Evolutionary conservation across 2,113 vertebrate genomes (phyloP).

Genomic region (Pluvianellus socialis): DNA sequence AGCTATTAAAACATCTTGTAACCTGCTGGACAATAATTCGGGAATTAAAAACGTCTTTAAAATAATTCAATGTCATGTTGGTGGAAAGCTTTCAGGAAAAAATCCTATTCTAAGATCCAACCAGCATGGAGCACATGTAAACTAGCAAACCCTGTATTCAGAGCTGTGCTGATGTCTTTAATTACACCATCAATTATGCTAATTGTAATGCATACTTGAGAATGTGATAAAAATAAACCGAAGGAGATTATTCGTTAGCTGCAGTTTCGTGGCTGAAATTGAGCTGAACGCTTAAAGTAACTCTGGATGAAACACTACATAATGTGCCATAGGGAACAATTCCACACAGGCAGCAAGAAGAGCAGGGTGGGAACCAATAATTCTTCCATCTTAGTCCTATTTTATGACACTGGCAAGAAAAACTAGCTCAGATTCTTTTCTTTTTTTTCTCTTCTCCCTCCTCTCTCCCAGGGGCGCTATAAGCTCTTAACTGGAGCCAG

Average conservation of each 20-base stretch:
- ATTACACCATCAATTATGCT: conserved; percentile 50
- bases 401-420: conserved; percentile 5
- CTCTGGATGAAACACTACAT: neutral
- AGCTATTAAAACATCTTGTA: neutral
- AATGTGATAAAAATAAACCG: conserved; percentile 61
- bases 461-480: neutral
- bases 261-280: conserved; percentile 15
- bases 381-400: conserved; percentile 6
- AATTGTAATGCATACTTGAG: conserved; percentile 60
- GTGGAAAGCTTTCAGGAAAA: neutral
- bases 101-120: neutral
- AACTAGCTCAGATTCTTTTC: accelerated
- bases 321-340: conserved; percentile 27
- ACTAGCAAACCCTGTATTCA: neutral
- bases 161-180: conserved; percentile 36
- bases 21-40: neutral
- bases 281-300: conserved; percentile 29
- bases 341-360: neutral
- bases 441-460: neutral
- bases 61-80: neutral
- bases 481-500: neutral
- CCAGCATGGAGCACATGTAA: neutral
- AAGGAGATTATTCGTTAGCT: conserved; percentile 15
- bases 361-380: neutral
- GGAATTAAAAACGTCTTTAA: neutral